phyloP scores from a whole-genome alignment of 1,140 invertebrate genomes.

The Chlorops oryzae region DNA sequence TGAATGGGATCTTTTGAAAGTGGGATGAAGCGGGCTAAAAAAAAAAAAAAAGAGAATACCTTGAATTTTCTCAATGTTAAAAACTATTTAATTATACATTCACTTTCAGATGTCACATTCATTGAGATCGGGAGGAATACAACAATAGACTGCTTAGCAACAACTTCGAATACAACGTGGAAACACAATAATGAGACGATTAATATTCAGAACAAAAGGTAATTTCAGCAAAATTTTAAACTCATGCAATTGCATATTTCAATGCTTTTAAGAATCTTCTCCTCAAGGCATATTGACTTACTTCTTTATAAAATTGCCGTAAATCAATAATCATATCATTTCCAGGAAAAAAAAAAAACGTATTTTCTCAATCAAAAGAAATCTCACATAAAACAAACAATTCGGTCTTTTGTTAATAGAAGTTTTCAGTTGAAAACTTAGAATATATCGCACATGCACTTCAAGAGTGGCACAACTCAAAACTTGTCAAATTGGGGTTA shows the following conservation, averaged over 20 bases:
- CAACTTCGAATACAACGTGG: slow-evolving; percentile 46
- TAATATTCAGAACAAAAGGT: slow-evolving; percentile 44
- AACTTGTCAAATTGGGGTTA: too few species aligned
- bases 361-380: background rate
- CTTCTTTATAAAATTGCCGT: too few species aligned
- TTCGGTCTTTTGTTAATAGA: too few species aligned
- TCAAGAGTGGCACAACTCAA: too few species aligned
- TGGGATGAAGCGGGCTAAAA: slow-evolving; percentile 4
- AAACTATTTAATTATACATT: background rate
- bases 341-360: background rate
- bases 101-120: slow-evolving; percentile 15
- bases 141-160: slow-evolving; percentile 48
- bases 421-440: too few species aligned
- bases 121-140: slow-evolving; percentile 47
- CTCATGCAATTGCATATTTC: slow-evolving; percentile 8
- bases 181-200: slow-evolving; percentile 48
- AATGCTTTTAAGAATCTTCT: slow-evolving; percentile 9
- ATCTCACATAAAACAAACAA: background rate
- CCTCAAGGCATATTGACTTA: too few species aligned
- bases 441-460: too few species aligned
- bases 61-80: background rate
- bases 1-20: background rate
- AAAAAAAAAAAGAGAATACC: background rate
- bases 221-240: slow-evolving; percentile 20
- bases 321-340: background rate